Conservation (phyloP, 2,797 vertebrate species). For the Mormyrus proboscirostris region DNA sequence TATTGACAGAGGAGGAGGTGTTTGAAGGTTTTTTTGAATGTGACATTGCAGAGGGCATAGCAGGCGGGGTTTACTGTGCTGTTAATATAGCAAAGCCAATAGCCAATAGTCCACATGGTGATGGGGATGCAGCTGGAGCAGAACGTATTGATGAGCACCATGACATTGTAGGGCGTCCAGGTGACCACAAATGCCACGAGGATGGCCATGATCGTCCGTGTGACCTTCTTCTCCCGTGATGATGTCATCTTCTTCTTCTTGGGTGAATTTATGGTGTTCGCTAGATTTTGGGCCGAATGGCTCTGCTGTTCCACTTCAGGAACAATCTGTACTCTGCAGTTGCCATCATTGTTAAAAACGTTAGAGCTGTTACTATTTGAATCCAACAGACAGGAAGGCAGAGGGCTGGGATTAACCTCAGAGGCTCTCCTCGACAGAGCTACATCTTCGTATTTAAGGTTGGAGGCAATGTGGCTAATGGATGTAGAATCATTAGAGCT, state of each 20-base stretch:
- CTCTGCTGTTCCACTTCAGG: conserved; percentile 44
- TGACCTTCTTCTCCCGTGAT: conserved; percentile 86
- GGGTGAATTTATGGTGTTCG: conserved; percentile 33
- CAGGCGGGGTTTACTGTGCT: conserved; percentile 96
- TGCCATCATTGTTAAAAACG: neutral
- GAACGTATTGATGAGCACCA: conserved; percentile 95
- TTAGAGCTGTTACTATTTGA: neutral
- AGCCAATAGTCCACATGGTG: conserved; percentile 86
- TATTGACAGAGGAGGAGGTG: conserved; percentile 91
- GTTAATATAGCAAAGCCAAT: conserved; percentile 98
- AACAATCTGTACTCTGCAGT: neutral
- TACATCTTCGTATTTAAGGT: conserved; percentile 44
- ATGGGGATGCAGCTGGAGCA: conserved; percentile 78
- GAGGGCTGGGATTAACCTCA: conserved; percentile 23
- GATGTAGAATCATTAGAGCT: conserved; percentile 73
- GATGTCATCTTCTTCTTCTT: conserved; percentile 68
- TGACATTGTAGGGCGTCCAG: conserved; percentile 95
- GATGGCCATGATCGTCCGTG: conserved; percentile 93
- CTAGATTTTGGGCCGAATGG: conserved; percentile 74
- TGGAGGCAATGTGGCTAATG: conserved; percentile 56
- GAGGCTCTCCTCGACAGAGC: conserved; percentile 26
- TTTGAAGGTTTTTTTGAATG: conserved; percentile 97
- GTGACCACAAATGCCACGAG: conserved; percentile 87
- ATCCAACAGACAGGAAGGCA: conserved; percentile 36
- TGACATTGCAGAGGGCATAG: conserved; percentile 91